These are phyloP conservation scores for Exaiptasia diaphana DNA, from an alignment of 64 coral and sea anemone species.

Conservation along the genomic window DNA sequence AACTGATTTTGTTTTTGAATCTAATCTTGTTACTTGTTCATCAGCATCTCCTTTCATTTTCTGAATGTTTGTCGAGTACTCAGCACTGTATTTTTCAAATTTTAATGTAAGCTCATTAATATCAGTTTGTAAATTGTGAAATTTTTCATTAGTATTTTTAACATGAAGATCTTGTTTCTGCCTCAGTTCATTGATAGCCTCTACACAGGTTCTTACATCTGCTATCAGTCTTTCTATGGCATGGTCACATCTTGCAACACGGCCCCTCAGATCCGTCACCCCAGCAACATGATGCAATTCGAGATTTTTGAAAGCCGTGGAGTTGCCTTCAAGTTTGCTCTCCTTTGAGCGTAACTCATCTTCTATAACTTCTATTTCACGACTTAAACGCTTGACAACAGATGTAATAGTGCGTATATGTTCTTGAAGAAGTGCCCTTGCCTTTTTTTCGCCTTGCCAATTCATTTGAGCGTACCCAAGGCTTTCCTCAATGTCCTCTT, in stretches of 20 bases:
- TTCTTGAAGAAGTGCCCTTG: constrained; percentile 77
- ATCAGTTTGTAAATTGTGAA: constrained; percentile 46
- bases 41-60: constrained; percentile 78
- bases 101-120: constrained; percentile 61
- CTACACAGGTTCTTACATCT: constrained; percentile 50
- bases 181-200: constrained; percentile 51
- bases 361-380: constrained; percentile 82
- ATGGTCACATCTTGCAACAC: constrained; percentile 76
- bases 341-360: constrained; percentile 66
- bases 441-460: constrained; percentile 91
- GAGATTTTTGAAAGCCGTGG: constrained; percentile 73
- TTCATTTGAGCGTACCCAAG: constrained; percentile 70
- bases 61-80: constrained; percentile 64
- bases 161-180: constrained; percentile 51
- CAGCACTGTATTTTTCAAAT: constrained; percentile 71
- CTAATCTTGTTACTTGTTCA: constrained; percentile 67
- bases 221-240: constrained; percentile 73
- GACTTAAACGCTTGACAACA: constrained; percentile 85
- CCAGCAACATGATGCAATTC: constrained; percentile 88
- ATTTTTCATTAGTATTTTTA: constrained; percentile 55
- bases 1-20: constrained; percentile 83
- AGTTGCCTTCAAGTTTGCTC: constrained; percentile 63
- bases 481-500: constrained; percentile 83
- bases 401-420: constrained; percentile 90
- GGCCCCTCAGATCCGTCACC: constrained; percentile 76